Base-by-base conservation (phyloP, 1,140 invertebrate genomes). In the Calosoma granatense region DNA sequence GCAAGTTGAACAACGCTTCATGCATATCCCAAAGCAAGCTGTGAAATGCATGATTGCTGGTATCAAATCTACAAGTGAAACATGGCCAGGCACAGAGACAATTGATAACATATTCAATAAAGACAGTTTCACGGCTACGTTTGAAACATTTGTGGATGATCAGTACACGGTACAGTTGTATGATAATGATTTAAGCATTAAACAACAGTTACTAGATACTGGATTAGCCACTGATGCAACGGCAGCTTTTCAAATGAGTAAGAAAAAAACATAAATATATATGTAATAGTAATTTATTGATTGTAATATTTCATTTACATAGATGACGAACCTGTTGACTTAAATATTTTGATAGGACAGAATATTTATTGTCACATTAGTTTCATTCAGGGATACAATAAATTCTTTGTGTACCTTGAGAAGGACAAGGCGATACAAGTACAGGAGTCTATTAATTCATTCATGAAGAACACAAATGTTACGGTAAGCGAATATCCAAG, bases 1-100 rank as follows among this genome's bases (percentile, higher is more conserved):
- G 76, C 76, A 78, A 15, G 72, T 89, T 20, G 81, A 87, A 54
- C 75, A 73, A 21, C 76, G 82, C 59, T 80, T 86, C 21, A 76
- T 84, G 64, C 70, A 74, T n/a, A 60, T 88, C 9, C 86, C 87
- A 0, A 81, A 78, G 53, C 81, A 87, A 74, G 85, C 83, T 0
- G 72, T 87, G 2, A 73, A 76, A 17, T 90, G 87, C 67, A 72
- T 76, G 0, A 69, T 91, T 17, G 67, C 74, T 14, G 77, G 79
- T 26, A 74, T 88, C 1, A 58, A 72, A 12, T 79, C 82, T 1
- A 68, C 65, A 15, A 73, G 71, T 36, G 70, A 68, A 1, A 70
- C 65, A 52, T 85, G 83, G 83, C 73, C 75, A 2, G 70, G 76
- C 39, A 62, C 74, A 26, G 68, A 74, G 1, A 71, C 73, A 20